phyloP scores from a whole-genome alignment of 2,797 vertebrate genomes.

The Scleropages formosus region DNA sequence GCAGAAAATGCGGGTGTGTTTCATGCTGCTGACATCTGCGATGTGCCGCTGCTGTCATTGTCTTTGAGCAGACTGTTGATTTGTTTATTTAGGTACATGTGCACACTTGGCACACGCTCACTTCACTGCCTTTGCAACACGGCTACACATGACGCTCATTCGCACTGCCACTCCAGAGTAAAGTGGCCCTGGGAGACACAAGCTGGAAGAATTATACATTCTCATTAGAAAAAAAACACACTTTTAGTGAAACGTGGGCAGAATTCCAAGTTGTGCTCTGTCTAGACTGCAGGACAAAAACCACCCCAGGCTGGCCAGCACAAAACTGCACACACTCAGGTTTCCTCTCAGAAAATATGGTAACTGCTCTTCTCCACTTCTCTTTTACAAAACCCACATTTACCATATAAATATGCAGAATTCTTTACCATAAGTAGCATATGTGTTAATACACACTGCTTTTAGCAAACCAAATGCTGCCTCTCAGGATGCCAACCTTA shows the following conservation, averaged over 20 bases:
- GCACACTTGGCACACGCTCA: conserved; percentile 7
- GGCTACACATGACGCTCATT: conserved; percentile 13
- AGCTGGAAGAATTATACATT: conserved; percentile 28
- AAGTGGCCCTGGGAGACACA: conserved; percentile 27
- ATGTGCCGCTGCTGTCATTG: neutral
- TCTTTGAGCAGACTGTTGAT: conserved; percentile 21
- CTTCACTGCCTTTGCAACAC: conserved; percentile 20
- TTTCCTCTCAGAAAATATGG: neutral
- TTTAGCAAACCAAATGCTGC: too few relatives aligned
- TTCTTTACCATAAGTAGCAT: neutral
- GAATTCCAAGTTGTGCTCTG: conserved; percentile 30
- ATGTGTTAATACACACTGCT: too few relatives aligned
- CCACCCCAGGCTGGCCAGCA: conserved; percentile 4
- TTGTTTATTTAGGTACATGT: conserved; percentile 15
- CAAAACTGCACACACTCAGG: conserved; percentile 1
- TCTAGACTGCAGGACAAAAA: conserved; percentile 26
- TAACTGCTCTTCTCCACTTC: neutral
- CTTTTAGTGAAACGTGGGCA: conserved; percentile 22
- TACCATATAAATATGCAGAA: neutral
- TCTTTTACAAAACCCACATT: neutral
- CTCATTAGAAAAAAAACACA: conserved; percentile 27
- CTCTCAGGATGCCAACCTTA: too few relatives aligned
- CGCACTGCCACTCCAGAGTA: conserved; percentile 5
- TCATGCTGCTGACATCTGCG: conserved; percentile 13
- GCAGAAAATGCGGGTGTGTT: neutral